Evolutionary conservation across 2,888 invertebrate genomes (phyloP).

Genomic region (Lamellibrachia columna): DNA sequence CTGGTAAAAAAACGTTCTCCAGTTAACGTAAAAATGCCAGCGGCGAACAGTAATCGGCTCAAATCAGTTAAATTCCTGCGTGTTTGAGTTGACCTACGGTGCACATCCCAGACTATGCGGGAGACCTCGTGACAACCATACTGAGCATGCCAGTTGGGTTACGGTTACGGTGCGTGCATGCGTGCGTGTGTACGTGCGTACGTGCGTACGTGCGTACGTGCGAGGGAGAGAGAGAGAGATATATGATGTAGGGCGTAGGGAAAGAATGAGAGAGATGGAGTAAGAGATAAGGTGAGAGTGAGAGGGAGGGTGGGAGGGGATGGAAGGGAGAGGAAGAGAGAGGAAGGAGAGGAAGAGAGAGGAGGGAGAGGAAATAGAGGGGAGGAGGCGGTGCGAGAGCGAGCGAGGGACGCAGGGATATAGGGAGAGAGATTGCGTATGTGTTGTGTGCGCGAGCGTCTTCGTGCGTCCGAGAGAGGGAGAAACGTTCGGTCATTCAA

Average conservation of each 20-base stretch:
- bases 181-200: too few species aligned
- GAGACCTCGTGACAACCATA: background rate
- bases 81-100: background rate
- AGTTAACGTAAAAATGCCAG: background rate
- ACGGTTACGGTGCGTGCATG: too few species aligned
- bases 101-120: background rate
- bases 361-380: background rate
- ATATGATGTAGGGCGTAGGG: background rate
- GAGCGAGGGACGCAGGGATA: too few species aligned
- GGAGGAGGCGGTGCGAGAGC: too few species aligned
- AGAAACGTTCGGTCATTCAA: background rate
- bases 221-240: background rate
- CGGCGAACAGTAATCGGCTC: background rate
- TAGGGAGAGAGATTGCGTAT: too few species aligned
- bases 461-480: background rate
- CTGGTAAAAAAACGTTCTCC: background rate
- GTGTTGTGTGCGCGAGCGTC: background rate
- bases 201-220: too few species aligned
- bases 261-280: background rate
- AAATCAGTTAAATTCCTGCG: background rate
- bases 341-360: background rate
- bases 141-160: too few species aligned
- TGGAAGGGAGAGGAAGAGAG: background rate
- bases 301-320: background rate
- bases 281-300: background rate